Evolutionary conservation across 2,113 vertebrate genomes (phyloP).

Genomic region (Nesoenas mayeri): DNA sequence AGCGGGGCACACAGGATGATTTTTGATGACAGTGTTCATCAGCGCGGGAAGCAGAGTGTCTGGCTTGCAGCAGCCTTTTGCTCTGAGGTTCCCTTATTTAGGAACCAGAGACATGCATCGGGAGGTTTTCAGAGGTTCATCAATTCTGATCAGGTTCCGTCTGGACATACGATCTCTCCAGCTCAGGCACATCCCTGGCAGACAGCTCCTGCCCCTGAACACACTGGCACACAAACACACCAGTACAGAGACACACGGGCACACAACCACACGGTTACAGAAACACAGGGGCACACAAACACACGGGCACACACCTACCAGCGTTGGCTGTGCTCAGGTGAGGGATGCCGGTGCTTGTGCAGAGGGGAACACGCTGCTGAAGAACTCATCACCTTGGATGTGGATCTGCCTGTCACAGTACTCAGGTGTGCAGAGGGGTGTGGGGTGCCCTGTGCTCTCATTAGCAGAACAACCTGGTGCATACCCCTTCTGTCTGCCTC

Average conservation of each 20-base stretch:
- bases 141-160: slow-evolving; percentile 29
- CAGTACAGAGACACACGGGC: no score
- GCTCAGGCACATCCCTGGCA: slow-evolving; percentile 14
- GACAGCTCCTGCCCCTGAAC: not conserved
- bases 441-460: no score
- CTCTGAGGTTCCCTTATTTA: not conserved
- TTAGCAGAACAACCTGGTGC: fast-evolving
- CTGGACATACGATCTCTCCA: not conserved
- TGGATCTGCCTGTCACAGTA: not conserved
- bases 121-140: not conserved
- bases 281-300: not conserved
- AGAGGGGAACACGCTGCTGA: not conserved
- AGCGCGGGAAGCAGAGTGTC: not conserved
- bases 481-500: not conserved
- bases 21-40: not conserved
- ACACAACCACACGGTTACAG: no score
- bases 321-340: no score
- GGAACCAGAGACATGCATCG: not conserved
- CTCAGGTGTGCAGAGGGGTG: not conserved
- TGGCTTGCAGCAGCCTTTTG: not conserved
- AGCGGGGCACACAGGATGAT: not conserved
- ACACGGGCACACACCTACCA: no score
- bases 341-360: not conserved
- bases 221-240: no score
- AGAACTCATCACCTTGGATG: fast-evolving